A percentile compares a stretch with the other conserved stretches of the same genome.
phyloP scores from a whole-genome alignment of 2,797 vertebrate genomes.

The Anomalospiza imberbis region DNA sequence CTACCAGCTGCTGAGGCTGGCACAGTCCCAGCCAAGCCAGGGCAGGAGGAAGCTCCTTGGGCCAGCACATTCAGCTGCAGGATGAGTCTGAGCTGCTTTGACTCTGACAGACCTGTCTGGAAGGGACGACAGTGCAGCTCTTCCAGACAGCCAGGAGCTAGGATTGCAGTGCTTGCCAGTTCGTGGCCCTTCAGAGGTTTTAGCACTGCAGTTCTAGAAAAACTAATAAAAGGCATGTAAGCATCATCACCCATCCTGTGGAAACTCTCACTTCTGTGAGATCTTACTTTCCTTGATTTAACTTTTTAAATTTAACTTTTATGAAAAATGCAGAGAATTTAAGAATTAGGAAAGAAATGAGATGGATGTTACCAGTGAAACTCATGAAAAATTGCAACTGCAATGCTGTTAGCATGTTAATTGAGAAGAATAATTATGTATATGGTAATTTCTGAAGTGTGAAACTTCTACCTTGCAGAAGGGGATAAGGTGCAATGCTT shows the following conservation, averaged over 20 bases:
- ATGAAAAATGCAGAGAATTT: background rate
- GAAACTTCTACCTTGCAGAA: background rate
- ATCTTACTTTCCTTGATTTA: background rate
- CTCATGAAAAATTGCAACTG: background rate
- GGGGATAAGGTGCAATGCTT: background rate
- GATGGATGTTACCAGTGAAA: background rate
- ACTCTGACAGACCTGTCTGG: accelerated
- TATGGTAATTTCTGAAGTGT: background rate
- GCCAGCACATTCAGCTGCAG: background rate
- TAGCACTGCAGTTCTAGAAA: background rate
- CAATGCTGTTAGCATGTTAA: background rate
- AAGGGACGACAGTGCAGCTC: accelerated
- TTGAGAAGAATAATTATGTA: background rate
- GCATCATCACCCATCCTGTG: accelerated
- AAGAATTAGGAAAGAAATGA: background rate
- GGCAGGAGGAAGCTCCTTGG: background rate
- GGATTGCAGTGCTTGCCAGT: accelerated
- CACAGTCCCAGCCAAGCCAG: background rate
- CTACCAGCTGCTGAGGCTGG: background rate
- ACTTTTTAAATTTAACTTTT: background rate
- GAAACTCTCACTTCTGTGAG: background rate
- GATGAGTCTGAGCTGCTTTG: background rate
- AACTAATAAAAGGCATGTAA: background rate
- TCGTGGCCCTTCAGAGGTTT: background rate
- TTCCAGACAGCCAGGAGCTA: background rate